Conservation (phyloP, 2,113 vertebrate genomes). For the Diphyllodes magnificus region DNA sequence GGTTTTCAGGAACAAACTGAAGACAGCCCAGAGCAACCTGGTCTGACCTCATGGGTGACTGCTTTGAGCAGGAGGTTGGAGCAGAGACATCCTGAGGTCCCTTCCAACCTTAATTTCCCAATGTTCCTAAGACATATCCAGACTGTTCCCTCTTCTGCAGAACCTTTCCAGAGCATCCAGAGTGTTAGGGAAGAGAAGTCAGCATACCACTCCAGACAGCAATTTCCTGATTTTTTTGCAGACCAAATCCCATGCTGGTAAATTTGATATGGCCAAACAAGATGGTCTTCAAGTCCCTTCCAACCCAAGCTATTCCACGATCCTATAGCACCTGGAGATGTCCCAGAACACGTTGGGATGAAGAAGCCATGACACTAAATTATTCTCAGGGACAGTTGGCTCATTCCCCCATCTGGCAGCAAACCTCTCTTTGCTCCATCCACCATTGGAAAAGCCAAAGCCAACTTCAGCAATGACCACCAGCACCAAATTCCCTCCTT, state of each 20-base stretch:
- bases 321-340: not conserved
- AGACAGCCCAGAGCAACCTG: not conserved
- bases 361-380: not conserved
- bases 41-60: not conserved
- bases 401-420: not conserved
- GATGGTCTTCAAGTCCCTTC: fast-evolving
- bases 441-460: fast-evolving
- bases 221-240: not conserved
- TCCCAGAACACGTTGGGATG: not conserved
- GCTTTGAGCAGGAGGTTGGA: not conserved
- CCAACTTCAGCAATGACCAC: not conserved
- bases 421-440: not conserved
- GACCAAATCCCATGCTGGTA: not conserved
- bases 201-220: not conserved
- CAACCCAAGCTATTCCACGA: not conserved
- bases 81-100: fast-evolving
- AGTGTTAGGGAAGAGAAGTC: not conserved
- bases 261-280: not conserved
- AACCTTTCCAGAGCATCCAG: not conserved
- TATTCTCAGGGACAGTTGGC: fast-evolving
- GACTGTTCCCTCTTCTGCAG: not conserved
- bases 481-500: not conserved
- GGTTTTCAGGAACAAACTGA: not conserved
- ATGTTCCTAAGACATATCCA: not conserved
- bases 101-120: not conserved